phyloP scores from a whole-genome alignment of 2,113 vertebrate genomes.

The Zeus faber region DNA sequence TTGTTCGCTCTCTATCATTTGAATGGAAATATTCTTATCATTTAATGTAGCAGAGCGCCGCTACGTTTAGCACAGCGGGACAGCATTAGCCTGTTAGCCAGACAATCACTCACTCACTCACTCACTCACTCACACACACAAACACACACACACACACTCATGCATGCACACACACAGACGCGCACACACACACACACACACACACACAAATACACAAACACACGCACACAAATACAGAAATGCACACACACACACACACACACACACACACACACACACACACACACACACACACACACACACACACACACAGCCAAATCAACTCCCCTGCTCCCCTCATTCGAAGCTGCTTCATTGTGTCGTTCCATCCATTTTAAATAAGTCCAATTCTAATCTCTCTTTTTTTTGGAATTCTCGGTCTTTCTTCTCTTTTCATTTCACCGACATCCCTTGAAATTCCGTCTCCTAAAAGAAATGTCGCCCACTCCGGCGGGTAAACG shows the following conservation, averaged over 20 bases:
- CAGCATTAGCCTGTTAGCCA: not conserved
- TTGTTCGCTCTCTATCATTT: conserved; percentile 1
- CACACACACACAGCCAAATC: conserved; percentile 16
- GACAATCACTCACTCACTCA: not conserved
- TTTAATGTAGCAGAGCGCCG: not conserved
- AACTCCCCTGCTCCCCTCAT: conserved; percentile 12
- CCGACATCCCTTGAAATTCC: too few species aligned
- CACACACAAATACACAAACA: not conserved
- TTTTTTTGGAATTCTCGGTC: too few species aligned
- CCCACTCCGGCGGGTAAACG: too few species aligned
- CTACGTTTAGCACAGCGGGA: not conserved
- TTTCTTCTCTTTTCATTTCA: too few species aligned
- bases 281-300: not conserved
- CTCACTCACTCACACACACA: not conserved
- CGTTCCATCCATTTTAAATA: conserved; percentile 39
- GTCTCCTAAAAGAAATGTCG: too few species aligned
- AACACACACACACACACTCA: not conserved
- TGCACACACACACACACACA: not conserved
- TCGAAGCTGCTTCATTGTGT: conserved; percentile 31
- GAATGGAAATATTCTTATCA: conserved; percentile 5
- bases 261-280: not conserved
- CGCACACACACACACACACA: not conserved
- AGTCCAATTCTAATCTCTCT: conserved; percentile 8
- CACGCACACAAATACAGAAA: not conserved
- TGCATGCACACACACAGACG: too few species aligned